Evolutionary conservation across 2,888 invertebrate genomes (phyloP), one percentile per base, ranked within the genome.

Genomic region (Alloscopus bannaensis): DNA sequence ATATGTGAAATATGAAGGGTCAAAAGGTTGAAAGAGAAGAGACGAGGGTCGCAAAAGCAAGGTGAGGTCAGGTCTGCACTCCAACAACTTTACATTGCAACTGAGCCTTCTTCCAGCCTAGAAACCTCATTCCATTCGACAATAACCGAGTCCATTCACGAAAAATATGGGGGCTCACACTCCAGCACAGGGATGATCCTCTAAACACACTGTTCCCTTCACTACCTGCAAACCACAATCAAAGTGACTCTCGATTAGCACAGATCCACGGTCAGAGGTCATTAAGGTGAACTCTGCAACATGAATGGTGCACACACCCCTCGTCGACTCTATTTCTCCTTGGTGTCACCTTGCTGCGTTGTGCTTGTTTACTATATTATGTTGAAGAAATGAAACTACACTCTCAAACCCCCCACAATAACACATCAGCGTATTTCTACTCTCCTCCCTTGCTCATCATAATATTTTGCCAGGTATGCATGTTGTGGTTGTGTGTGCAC

Each of bases 41-140:
- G 59, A 71, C 60, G 24, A 50, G 73, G 73, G 64, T 65, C 73
- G 60, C 60, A 50, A n/a, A 40, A 57, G 72, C 77, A 81, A 81
- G 81, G 81, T 82, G 80, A 82, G 82, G 80, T 82, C 82, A 82
- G 71, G 59, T 70, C 59, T 68, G 36, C 64, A 69, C 82, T 64
- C 71, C 57, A 70, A 72, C 76, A 69, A 66, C 70, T 68, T 80
- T 76, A 69, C 77, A 80, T 72, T 80, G 65, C 80, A 80, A 80
- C 79, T 76, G 71, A 76, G 57, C 24, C 22, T 18, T 31, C 80
- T 68, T 75, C 73, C 73, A 75, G 80, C 80, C 73, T 75, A 80
- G 80, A 75, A 75, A 80, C 80, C 80, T 80, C 75, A 73, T 75
- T 80, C 73, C 60, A 16, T 69, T 70, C 55, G 57, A 69, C 57